Conservation (phyloP, 2,888 invertebrate species). For the Chydorus sphaericus region DNA sequence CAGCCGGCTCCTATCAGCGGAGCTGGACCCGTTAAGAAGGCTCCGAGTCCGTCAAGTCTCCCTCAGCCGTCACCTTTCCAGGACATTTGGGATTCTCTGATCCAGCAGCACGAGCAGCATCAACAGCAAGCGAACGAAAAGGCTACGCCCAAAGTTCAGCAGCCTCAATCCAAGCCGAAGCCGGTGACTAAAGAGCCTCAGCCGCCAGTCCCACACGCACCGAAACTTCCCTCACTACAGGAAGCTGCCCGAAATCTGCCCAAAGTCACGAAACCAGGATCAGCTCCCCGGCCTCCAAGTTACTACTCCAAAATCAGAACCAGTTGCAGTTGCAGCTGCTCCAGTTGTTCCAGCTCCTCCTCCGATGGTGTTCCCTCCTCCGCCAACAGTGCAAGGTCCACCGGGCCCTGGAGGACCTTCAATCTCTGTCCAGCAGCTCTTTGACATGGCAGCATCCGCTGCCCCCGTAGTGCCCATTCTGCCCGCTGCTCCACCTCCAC, state of each 20-base stretch:
- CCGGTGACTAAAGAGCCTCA: neutral
- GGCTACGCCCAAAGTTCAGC: neutral
- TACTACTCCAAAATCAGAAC: too few relatives aligned
- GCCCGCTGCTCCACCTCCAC: neutral
- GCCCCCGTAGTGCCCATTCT: neutral
- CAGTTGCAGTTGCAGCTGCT: neutral
- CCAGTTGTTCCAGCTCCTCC: neutral
- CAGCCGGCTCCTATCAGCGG: neutral
- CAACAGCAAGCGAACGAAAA: neutral
- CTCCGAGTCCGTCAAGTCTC: neutral
- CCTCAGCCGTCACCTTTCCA: neutral
- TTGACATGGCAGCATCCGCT: constrained; percentile 1
- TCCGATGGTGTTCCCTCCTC: neutral
- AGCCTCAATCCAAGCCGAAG: neutral
- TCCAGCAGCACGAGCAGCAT: constrained; percentile 1
- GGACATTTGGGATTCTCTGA: constrained; percentile 2
- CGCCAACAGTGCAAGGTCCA: neutral
- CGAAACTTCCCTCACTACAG: neutral
- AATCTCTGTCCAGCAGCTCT: constrained; percentile 2
- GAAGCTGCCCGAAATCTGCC: constrained; percentile 14
- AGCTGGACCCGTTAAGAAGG: neutral
- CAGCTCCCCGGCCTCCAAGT: neutral
- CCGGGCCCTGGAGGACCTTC: neutral
- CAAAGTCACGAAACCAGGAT: neutral
- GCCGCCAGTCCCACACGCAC: neutral